These are phyloP conservation scores for Malachius bipustulatus DNA, from an alignment of 2,888 invertebrate genomes.

Conservation along the genomic window DNA sequence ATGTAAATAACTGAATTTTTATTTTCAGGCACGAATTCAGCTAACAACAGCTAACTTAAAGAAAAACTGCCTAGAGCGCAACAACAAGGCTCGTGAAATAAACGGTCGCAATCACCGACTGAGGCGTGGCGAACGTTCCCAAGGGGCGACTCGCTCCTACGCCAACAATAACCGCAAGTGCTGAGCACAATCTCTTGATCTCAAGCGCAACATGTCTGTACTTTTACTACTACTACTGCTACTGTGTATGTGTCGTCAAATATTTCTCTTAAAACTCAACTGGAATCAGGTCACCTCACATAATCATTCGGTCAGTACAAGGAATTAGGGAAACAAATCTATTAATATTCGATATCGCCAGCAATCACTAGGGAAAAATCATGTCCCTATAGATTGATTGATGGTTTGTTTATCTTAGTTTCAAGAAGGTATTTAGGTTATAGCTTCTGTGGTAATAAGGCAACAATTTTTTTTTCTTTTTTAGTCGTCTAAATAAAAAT, in stretches of 20 bases:
- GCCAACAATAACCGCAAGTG: conserved; percentile 44
- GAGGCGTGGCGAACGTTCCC: conserved; percentile 38
- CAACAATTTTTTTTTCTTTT: no score
- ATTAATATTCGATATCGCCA: no score
- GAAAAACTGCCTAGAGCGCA: conserved; percentile 36
- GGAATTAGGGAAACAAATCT: no score
- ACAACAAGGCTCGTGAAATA: conserved; percentile 43
- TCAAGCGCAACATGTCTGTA: conserved; percentile 26
- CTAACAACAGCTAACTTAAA: conserved; percentile 34
- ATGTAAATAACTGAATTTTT: conserved; percentile 9
- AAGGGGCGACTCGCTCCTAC: conserved; percentile 37
- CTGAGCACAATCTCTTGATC: conserved; percentile 32
- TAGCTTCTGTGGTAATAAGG: no score
- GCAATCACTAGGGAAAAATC: no score
- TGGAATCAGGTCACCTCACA: no score
- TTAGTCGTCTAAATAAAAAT: no score
- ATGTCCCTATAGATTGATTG: no score
- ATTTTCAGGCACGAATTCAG: conserved; percentile 35
- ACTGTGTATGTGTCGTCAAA: neutral
- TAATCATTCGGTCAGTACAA: no score
- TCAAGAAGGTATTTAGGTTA: no score
- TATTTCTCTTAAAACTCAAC: neutral
- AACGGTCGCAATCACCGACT: conserved; percentile 37
- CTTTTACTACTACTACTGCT: no score
- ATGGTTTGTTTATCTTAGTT: no score